phyloP scores from a whole-genome alignment of 2,888 invertebrate species.

The Ceratothoa steindachneri region DNA sequence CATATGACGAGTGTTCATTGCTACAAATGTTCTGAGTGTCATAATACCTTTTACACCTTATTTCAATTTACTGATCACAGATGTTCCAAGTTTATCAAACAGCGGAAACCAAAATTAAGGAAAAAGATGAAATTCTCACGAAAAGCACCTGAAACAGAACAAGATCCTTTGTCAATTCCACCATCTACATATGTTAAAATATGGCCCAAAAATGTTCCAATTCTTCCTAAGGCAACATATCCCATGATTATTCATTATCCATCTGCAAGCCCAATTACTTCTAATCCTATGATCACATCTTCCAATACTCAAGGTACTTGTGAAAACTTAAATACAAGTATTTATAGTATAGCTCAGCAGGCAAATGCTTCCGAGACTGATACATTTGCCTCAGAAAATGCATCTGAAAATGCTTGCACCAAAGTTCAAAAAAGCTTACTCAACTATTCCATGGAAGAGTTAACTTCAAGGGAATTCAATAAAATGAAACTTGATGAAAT shows the following conservation, averaged over 20 bases:
- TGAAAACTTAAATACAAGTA: not conserved
- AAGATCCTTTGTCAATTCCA: not conserved
- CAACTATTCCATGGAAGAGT: not conserved
- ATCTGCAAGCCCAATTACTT: not conserved
- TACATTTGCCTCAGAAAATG: not conserved
- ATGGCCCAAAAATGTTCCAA: not conserved
- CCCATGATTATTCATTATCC: not conserved
- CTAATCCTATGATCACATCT: not conserved
- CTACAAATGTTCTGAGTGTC: constrained; percentile 34
- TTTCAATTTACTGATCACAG: constrained; percentile 35
- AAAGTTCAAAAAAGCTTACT: not conserved
- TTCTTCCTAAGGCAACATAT: not conserved
- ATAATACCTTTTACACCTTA: constrained; percentile 31
- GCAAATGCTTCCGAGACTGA: not conserved
- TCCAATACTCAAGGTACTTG: not conserved
- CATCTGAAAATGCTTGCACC: not conserved
- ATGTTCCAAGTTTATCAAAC: constrained; percentile 25
- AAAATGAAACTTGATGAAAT: constrained; percentile 28
- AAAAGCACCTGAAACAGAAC: not conserved
- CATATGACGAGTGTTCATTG: constrained; percentile 35
- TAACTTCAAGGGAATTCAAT: constrained; percentile 14
- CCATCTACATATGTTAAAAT: not conserved
- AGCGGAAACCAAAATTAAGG: constrained; percentile 9
- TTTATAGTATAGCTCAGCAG: no score
- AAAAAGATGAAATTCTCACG: constrained; percentile 9